Conservation (phyloP, 2,797 vertebrate genomes). For the Trachops cirrhosus region DNA sequence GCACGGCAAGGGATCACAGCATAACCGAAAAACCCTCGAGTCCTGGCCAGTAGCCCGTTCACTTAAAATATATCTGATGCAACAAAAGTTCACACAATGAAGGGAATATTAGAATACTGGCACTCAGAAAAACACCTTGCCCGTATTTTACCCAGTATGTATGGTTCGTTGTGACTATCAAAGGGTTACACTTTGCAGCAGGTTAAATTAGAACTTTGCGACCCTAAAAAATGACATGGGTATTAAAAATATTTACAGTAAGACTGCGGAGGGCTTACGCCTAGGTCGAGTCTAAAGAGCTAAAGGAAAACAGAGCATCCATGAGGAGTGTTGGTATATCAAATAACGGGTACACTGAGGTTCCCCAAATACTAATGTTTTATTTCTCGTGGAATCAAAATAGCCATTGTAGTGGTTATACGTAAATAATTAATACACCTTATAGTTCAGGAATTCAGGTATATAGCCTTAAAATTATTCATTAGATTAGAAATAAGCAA, state of each 20-base stretch:
- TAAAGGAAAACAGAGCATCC: background rate
- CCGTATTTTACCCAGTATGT: background rate
- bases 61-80: background rate
- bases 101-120: background rate
- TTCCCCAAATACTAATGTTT: background rate
- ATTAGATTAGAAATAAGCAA: background rate
- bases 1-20: background rate
- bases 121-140: background rate
- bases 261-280: background rate
- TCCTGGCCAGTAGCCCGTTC: background rate
- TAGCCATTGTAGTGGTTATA: background rate
- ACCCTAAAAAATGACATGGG: background rate
- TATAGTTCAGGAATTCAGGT: background rate
- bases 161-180: background rate
- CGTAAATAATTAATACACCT: background rate
- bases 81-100: constrained; percentile 2
- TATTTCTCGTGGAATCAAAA: constrained; percentile 25
- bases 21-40: background rate
- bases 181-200: background rate
- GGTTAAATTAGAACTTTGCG: background rate
- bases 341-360: background rate
- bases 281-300: background rate
- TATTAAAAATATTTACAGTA: background rate
- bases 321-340: background rate
- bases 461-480: background rate